phyloP scores from a whole-genome alignment of 2,888 invertebrate genomes.

The Timandra comae region DNA sequence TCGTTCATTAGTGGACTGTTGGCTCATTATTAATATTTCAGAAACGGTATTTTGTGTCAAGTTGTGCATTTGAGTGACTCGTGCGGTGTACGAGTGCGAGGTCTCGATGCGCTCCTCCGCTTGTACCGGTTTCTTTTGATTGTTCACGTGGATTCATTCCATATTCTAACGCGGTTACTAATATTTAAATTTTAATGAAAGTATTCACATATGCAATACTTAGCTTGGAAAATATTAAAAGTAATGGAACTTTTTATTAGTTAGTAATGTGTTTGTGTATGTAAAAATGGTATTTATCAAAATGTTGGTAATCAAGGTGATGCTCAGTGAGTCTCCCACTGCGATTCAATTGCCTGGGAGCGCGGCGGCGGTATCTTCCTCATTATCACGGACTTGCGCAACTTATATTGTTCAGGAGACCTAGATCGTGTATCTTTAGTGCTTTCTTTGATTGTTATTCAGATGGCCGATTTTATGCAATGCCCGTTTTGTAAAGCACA shows the following conservation, averaged over 20 bases:
- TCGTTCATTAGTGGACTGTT: slow-evolving; percentile 57
- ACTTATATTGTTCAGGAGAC: slow-evolving; percentile 30
- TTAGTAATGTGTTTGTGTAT: no score
- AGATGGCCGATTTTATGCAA: slow-evolving; percentile 1
- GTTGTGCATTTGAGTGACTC: slow-evolving; percentile 21
- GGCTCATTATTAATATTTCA: slow-evolving; percentile 67
- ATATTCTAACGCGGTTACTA: no score
- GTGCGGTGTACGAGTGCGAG: no score
- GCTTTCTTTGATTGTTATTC: slow-evolving; percentile 11
- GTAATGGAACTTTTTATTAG: no score
- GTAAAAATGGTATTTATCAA: no score
- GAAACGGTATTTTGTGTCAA: slow-evolving; percentile 60
- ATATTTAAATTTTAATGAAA: no score
- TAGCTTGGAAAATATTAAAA: no score
- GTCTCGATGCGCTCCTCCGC: slow-evolving; percentile 7
- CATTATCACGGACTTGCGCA: slow-evolving; percentile 29
- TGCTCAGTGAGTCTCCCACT: slow-evolving; percentile 14
- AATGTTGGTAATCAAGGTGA: no score
- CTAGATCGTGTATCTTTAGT: slow-evolving; percentile 19
- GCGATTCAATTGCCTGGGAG: slow-evolving; percentile 30
- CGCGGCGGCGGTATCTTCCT: slow-evolving; percentile 28
- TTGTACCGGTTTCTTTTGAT: background rate
- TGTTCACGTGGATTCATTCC: background rate
- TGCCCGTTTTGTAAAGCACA: no score
- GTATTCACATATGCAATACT: no score